Percentiles rank a stretch among this genome's conserved stretches.
Conservation (phyloP, 2,888 invertebrate species). For the Ophioninae sp. region DNA sequence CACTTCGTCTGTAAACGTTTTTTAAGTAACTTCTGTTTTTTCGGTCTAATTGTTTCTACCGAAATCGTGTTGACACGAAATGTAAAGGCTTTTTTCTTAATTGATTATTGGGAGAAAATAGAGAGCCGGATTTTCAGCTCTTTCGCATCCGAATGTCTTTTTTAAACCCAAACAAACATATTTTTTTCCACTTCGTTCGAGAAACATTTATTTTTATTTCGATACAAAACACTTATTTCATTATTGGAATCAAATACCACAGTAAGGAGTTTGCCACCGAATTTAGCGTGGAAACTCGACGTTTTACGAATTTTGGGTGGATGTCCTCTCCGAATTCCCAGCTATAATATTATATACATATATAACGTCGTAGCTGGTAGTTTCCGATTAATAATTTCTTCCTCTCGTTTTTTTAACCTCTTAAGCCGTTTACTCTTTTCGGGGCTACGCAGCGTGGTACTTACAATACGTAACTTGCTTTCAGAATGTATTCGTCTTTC, state of each 20-base stretch:
- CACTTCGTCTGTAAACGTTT: too few species aligned
- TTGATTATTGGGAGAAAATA: not conserved
- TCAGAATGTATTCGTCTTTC: slow-evolving; percentile 26
- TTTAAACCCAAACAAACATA: slow-evolving; percentile 42
- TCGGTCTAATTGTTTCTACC: too few species aligned
- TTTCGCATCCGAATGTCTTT: not conserved
- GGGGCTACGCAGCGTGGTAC: slow-evolving; percentile 9
- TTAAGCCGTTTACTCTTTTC: slow-evolving; percentile 38
- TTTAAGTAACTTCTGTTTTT: too few species aligned
- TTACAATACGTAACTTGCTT: slow-evolving; percentile 28
- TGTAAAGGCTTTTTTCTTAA: not conserved
- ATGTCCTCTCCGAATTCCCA: slow-evolving; percentile 33
- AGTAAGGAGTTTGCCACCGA: slow-evolving; percentile 43
- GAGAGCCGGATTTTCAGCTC: not conserved
- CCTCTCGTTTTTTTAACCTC: not conserved
- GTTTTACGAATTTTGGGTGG: slow-evolving; percentile 34
- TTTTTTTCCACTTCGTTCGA: slow-evolving; percentile 57
- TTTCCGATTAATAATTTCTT: slow-evolving; percentile 33
- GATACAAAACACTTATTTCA: slow-evolving; percentile 68
- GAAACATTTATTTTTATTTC: slow-evolving; percentile 67
- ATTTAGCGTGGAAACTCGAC: slow-evolving; percentile 24
- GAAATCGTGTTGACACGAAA: not conserved
- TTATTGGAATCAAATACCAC: slow-evolving; percentile 62
- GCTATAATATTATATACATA: slow-evolving; percentile 27
- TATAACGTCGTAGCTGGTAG: slow-evolving; percentile 13